Conservation (phyloP, 2,888 invertebrate species). For the Crepidodera aurea region DNA sequence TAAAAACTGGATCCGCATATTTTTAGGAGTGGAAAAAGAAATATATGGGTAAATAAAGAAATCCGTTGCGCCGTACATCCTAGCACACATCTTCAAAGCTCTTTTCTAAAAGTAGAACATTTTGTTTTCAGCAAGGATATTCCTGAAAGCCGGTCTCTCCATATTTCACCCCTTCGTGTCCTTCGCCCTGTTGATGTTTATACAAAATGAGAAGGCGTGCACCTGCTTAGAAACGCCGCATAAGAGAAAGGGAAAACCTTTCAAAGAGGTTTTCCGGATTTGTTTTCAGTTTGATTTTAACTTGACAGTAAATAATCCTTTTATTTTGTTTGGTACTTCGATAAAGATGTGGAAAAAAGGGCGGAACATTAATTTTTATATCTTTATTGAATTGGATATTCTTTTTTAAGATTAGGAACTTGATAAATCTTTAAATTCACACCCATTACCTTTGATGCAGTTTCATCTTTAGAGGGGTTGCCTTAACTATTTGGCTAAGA, state of each 20-base stretch:
- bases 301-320: constrained; percentile 23
- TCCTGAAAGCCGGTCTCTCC: constrained; percentile 27
- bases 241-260: constrained; percentile 5
- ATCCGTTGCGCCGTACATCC: constrained; percentile 13
- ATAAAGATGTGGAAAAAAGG: neutral
- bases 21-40: neutral
- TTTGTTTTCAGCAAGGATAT: constrained; percentile 25
- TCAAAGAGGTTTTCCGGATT: constrained; percentile 14
- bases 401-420: no score
- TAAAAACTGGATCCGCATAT: neutral
- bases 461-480: no score
- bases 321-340: neutral
- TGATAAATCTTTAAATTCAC: no score
- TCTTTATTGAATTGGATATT: no score
- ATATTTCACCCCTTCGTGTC: constrained; percentile 22
- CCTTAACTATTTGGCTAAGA: no score
- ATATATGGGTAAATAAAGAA: constrained; percentile 25
- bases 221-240: constrained; percentile 19
- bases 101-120: constrained; percentile 26
- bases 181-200: constrained; percentile 20
- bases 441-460: no score
- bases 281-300: constrained; percentile 4
- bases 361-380: no score
- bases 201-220: constrained; percentile 30
- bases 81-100: constrained; percentile 21